Evolutionary conservation across 2,797 vertebrate genomes (phyloP).

Genomic region (Eremophila alpestris): DNA sequence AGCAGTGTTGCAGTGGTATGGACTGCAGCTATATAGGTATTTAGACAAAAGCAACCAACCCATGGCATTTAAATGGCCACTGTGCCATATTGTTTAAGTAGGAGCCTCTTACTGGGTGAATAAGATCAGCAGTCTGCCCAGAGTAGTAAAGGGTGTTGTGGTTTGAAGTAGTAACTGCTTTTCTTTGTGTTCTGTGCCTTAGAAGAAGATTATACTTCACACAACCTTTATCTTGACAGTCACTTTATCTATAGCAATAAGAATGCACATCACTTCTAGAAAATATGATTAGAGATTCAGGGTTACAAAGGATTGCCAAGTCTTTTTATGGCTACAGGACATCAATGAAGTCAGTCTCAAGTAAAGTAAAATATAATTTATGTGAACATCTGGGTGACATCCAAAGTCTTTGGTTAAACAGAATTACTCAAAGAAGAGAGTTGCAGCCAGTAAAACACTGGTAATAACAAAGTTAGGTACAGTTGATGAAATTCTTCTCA

Average conservation of each 20-base stretch:
- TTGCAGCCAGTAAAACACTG: neutral
- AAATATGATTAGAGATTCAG: neutral
- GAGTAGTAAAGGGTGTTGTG: neutral
- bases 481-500: slow-evolving; percentile 12
- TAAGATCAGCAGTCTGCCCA: neutral
- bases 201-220: neutral
- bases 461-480: neutral
- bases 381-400: neutral
- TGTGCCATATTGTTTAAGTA: neutral
- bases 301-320: neutral
- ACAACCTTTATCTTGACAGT: neutral
- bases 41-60: neutral
- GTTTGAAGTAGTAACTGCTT: neutral
- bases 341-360: neutral
- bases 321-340: neutral
- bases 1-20: neutral
- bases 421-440: neutral
- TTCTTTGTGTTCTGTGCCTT: neutral
- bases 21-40: neutral
- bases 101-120: neutral
- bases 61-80: neutral
- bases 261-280: neutral
- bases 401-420: neutral
- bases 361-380: neutral
- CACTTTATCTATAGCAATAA: neutral